Percentiles rank a stretch among this genome's conserved stretches.
These are phyloP conservation scores for Nasonia giraulti DNA, from an alignment of 1,140 invertebrate genomes.

Conservation along the genomic window DNA sequence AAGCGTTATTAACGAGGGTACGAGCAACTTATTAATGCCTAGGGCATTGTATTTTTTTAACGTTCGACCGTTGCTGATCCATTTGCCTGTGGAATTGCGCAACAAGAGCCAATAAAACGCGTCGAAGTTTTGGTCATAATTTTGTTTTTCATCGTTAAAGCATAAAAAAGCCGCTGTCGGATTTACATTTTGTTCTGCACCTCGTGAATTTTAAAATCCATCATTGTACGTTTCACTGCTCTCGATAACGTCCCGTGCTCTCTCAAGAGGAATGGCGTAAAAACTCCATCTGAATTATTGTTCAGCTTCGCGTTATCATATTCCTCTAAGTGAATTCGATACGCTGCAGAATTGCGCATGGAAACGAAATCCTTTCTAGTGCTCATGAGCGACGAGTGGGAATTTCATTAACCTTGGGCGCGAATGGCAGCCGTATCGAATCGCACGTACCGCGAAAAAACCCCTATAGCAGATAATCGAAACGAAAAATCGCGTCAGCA, in stretches of 20 bases:
- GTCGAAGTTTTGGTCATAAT: conserved; percentile 24
- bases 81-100: conserved; percentile 6
- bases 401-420: not conserved
- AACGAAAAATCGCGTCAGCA: not conserved
- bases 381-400: too few species aligned
- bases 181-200: conserved; percentile 12
- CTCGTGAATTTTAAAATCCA: conserved; percentile 27
- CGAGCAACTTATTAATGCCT: not conserved
- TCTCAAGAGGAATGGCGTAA: too few species aligned
- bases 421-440: not conserved
- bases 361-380: too few species aligned
- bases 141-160: conserved; percentile 19
- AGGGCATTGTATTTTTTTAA: not conserved
- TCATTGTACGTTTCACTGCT: not conserved
- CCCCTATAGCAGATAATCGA: not conserved
- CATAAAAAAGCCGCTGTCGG: not conserved
- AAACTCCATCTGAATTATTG: too few species aligned
- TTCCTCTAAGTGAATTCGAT: not conserved
- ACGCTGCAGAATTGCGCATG: too few species aligned
- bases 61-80: not conserved
- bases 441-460: not conserved
- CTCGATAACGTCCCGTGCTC: not conserved
- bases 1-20: not conserved
- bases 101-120: conserved; percentile 20
- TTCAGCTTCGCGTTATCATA: too few species aligned